Conservation (phyloP, 2,113 vertebrate species). For the Cyphotilapia sp. region DNA sequence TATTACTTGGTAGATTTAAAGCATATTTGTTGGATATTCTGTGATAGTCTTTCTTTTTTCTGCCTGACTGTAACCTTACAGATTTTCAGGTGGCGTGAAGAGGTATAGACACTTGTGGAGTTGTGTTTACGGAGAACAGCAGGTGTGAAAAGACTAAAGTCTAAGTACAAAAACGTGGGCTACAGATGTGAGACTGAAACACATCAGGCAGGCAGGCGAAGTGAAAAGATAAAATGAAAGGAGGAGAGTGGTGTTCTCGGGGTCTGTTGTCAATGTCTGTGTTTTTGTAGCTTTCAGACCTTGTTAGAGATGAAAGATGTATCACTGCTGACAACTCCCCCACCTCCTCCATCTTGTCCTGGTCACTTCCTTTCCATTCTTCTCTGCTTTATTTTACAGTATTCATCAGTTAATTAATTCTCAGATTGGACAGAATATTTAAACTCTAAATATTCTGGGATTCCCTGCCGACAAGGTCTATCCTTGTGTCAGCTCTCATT, state of each 20-base stretch:
- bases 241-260: constrained; percentile 37
- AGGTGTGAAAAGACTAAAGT: not conserved
- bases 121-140: not conserved
- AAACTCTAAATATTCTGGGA: not conserved
- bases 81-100: not conserved
- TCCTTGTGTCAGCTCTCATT: not conserved
- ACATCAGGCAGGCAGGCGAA: not conserved
- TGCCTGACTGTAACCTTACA: not conserved
- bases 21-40: not conserved
- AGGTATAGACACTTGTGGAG: not conserved
- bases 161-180: not conserved
- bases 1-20: not conserved
- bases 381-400: not conserved
- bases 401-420: not conserved
- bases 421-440: not conserved
- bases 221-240: constrained; percentile 38
- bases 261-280: constrained; percentile 57
- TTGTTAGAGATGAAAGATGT: constrained; percentile 71
- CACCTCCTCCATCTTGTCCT: not conserved
- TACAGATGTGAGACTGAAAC: constrained; percentile 24
- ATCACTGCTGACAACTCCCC: constrained; percentile 60
- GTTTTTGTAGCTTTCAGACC: constrained; percentile 72
- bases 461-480: not conserved
- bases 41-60: not conserved
- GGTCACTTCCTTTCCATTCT: not conserved